Evolutionary conservation across 1,140 invertebrate genomes (phyloP).

Genomic region (Dolichoris vasculosae): DNA sequence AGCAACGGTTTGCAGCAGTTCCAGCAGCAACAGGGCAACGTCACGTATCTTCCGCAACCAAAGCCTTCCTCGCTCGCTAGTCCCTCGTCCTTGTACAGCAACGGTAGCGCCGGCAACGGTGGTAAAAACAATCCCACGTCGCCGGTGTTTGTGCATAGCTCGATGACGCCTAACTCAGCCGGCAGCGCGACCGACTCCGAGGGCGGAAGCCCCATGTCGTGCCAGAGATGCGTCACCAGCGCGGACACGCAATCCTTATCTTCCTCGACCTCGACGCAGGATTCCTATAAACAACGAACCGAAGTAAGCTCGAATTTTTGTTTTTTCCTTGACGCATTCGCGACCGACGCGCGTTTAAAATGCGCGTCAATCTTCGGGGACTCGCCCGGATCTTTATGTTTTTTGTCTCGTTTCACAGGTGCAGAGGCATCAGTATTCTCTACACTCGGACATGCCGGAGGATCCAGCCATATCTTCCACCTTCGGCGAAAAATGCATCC

Average conservation of each 20-base stretch:
- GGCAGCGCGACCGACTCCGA: conserved; percentile 65
- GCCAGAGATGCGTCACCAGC: conserved; percentile 65
- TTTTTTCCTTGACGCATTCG: no score
- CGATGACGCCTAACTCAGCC: conserved; percentile 68
- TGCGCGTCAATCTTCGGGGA: no score
- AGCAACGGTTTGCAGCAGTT: conserved; percentile 68
- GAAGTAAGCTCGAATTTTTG: conserved; percentile 29
- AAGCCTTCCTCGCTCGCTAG: conserved; percentile 70
- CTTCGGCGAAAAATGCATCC: conserved; percentile 77
- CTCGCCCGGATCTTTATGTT: not conserved
- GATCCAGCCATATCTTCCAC: conserved; percentile 84
- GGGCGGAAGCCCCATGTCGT: conserved; percentile 59
- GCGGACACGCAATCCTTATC: conserved; percentile 64
- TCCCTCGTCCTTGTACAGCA: conserved; percentile 62
- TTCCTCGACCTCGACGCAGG: conserved; percentile 55
- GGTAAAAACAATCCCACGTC: conserved; percentile 70
- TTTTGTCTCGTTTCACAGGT: conserved; percentile 52
- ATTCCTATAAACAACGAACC: conserved; percentile 65
- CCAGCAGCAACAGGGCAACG: conserved; percentile 58
- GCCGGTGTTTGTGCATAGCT: conserved; percentile 70
- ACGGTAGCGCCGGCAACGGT: conserved; percentile 41
- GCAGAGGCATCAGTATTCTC: conserved; percentile 65
- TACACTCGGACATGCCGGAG: conserved; percentile 76
- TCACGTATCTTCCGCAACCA: conserved; percentile 68
- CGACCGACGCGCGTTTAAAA: no score